Conservation (phyloP, 2,888 invertebrate genomes). For the Bugula neritina region DNA sequence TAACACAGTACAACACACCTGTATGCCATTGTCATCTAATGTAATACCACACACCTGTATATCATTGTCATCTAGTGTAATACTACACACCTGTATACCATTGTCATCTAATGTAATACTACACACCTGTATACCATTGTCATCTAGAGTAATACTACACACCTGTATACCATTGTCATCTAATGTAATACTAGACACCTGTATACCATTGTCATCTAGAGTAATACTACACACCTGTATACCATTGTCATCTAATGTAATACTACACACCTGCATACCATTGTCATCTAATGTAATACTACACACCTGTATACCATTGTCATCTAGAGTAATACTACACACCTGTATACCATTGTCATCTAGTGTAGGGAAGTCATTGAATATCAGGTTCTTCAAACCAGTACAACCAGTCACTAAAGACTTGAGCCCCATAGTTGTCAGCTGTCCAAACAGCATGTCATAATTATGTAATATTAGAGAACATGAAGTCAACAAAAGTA, state of each 20-base stretch:
- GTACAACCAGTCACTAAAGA: slow-evolving; percentile 43
- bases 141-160: not conserved
- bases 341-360: slow-evolving; percentile 46
- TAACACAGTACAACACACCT: not conserved
- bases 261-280: not conserved
- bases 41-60: not conserved
- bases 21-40: slow-evolving; percentile 1
- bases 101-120: not conserved
- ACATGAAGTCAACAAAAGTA: too few species aligned
- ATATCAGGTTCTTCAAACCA: slow-evolving; percentile 41
- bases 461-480: too few species aligned
- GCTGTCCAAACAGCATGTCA: too few species aligned
- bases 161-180: not conserved
- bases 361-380: slow-evolving; percentile 48
- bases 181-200: not conserved
- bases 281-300: not conserved
- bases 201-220: not conserved
- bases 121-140: not conserved
- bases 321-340: slow-evolving; percentile 27
- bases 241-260: not conserved
- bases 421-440: slow-evolving; percentile 47
- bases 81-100: not conserved
- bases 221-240: not conserved
- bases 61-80: not conserved
- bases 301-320: not conserved